A percentile compares a stretch with the other conserved stretches of the same genome.
Evolutionary conservation across 2,888 invertebrate species (phyloP).

Genomic region (Hedya salicella): DNA sequence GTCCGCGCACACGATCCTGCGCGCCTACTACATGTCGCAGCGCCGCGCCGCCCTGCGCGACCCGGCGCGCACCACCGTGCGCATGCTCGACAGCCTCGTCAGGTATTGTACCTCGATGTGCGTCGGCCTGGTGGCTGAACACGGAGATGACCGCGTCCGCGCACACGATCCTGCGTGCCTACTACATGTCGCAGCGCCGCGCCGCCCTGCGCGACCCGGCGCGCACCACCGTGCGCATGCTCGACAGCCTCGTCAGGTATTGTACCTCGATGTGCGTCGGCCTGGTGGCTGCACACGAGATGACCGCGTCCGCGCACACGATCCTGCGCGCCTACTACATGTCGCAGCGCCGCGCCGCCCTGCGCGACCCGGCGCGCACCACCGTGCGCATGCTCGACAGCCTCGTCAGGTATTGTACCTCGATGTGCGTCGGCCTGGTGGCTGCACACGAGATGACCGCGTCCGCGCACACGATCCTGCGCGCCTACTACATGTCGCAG

Average conservation of each 20-base stretch:
- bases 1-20: constrained; percentile 89
- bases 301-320: no score
- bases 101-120: constrained; percentile 89
- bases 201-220: constrained; percentile 89
- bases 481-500: constrained; percentile 91
- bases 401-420: no score
- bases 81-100: constrained; percentile 94
- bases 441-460: constrained; percentile 88
- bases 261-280: no score
- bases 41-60: constrained; percentile 88
- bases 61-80: constrained; percentile 92
- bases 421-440: constrained; percentile 91
- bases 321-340: no score
- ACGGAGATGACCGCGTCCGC: constrained; percentile 89
- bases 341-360: no score
- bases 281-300: no score
- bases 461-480: constrained; percentile 89
- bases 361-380: no score
- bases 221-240: constrained; percentile 92
- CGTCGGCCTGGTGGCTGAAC: constrained; percentile 89
- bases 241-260: constrained; percentile 94
- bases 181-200: constrained; percentile 90
- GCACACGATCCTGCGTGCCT: constrained; percentile 88
- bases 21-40: constrained; percentile 91
- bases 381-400: no score